phyloP scores from a whole-genome alignment of 2,888 invertebrate genomes.

The Suillia variegata region DNA sequence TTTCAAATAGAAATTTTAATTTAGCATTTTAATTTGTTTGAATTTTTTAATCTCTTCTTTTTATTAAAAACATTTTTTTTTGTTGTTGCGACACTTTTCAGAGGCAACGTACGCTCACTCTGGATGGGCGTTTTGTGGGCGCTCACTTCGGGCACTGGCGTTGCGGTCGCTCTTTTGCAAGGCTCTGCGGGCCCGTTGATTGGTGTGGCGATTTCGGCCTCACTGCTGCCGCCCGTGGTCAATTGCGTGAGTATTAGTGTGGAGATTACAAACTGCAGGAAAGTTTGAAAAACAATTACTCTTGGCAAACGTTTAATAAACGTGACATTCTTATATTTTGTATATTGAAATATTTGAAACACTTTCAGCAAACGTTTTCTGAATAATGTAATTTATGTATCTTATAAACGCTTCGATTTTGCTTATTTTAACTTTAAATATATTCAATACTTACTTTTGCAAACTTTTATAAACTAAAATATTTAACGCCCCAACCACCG shows the following conservation, averaged over 20 bases:
- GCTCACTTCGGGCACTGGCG: slow-evolving; percentile 77
- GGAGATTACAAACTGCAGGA: not conserved
- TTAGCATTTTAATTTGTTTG: no score
- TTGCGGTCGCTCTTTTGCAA: slow-evolving; percentile 82
- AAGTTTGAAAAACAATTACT: not conserved
- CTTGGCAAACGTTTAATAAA: not conserved
- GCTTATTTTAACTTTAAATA: no score
- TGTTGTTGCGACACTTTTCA: no score
- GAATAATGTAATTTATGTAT: no score
- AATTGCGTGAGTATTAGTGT: slow-evolving; percentile 75
- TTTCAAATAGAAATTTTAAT: no score
- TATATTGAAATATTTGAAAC: no score
- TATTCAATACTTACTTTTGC: no score
- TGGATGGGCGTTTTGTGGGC: slow-evolving; percentile 82
- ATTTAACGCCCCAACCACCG: no score
- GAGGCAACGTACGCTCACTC: slow-evolving; percentile 72
- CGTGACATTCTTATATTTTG: no score
- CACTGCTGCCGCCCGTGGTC: slow-evolving; percentile 82
- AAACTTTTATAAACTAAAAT: no score
- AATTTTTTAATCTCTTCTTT: slow-evolving; percentile 5
- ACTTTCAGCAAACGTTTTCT: no score
- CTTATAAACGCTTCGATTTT: no score
- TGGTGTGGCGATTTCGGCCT: slow-evolving; percentile 89
- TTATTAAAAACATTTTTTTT: not conserved
- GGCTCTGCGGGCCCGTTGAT: slow-evolving; percentile 85